Evolutionary conservation across 2,113 vertebrate species (phyloP), one percentile per base, ranked within the genome.

Genomic region (Peucedramus taeniatus): DNA sequence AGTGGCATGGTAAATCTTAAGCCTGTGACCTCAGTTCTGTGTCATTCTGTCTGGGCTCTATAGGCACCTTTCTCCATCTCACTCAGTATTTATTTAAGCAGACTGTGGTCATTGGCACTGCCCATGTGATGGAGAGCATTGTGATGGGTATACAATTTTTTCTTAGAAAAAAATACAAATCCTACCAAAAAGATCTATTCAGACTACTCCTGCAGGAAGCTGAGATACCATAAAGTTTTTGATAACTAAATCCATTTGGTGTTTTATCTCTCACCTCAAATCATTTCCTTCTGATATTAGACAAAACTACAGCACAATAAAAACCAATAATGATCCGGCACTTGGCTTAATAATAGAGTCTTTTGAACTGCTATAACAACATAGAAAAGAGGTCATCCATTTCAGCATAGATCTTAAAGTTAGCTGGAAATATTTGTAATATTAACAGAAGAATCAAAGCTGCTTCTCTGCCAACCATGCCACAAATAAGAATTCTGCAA

Each of bases 191-290:
- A 64, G 64, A 75, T 56, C 51, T 76, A 21, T 89, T 86, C 37
- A 61, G 40, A 39, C 40, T 84, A 37, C 53, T 87, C 64, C 60
- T 69, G 45, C 42, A 87, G 56, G 56, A 93, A 81, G 57, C 53
- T 82, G 71, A 87, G 69, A 82, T 35, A 65, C 45, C 69, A 35
- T 94, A 65, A 95, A 64, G 68, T 83, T 93, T 94, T 94, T 94
- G 90, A 96, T 96, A 96, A 84, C 94, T 94, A 94, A 96, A 97
- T 96, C 92, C 65, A 84, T 96, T 97, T 90, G 69, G 61, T 90
- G 69, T 59, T 94, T 93, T 90, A 94, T 95, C 35, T 93, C 28
- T 82, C 4, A 12, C 44, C 44, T 96, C 77, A 92, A 83, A 92
- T 94, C 1, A 82, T 92, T 96, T 97, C 61, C 80, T 82, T 94